These are phyloP conservation scores for Hetaerina titia DNA, from an alignment of 2,888 invertebrate genomes.

Conservation along the genomic window DNA sequence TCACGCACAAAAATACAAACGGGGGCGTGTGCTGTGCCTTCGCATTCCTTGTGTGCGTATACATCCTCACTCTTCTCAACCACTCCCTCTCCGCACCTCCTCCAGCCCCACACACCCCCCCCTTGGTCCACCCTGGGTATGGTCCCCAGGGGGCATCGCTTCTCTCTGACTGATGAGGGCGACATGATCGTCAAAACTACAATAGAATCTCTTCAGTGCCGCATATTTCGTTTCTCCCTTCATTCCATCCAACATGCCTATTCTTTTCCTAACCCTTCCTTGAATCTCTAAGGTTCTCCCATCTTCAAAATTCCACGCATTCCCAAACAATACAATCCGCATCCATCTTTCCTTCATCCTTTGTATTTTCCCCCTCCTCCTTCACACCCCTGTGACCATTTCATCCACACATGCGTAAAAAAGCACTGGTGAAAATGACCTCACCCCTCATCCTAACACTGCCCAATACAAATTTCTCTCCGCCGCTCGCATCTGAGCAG, in stretches of 20 bases:
- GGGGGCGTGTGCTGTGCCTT: no score
- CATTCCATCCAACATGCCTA: constrained; percentile 60
- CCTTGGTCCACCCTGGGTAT: neutral
- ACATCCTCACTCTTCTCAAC: no score
- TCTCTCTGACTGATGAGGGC: neutral
- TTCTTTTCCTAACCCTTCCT: constrained; percentile 3
- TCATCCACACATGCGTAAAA: neutral
- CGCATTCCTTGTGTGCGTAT: no score
- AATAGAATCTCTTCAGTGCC: neutral
- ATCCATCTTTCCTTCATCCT: neutral
- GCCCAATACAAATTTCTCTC: neutral
- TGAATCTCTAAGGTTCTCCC: constrained; percentile 68
- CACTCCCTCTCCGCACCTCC: no score
- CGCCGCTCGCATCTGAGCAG: no score
- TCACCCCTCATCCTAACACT: neutral
- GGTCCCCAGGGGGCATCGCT: neutral
- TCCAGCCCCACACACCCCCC: no score
- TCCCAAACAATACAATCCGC: constrained; percentile 38
- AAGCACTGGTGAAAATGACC: neutral
- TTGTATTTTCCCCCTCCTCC: neutral
- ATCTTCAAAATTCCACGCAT: constrained; percentile 18
- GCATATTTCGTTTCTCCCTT: constrained; percentile 68
- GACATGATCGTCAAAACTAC: neutral
- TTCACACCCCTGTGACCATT: neutral
- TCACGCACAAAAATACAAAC: no score